These are phyloP conservation scores for Toxotes chatareus DNA, from an alignment of 2,113 vertebrate species.

Conservation along the genomic window DNA sequence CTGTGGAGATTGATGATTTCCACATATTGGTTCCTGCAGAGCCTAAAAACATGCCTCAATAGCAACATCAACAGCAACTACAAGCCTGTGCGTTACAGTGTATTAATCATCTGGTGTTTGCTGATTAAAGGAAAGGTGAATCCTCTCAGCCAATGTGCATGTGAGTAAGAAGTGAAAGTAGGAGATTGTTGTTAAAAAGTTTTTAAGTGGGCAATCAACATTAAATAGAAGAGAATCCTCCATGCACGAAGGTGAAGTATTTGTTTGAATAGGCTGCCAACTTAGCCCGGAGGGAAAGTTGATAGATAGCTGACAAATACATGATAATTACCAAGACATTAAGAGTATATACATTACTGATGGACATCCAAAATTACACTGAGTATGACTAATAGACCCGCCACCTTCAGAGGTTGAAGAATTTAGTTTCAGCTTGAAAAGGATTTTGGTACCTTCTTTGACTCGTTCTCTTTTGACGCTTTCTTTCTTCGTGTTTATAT, in stretches of 20 bases:
- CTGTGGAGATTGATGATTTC: constrained; percentile 32
- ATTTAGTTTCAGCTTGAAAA: constrained; percentile 54
- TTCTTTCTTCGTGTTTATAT: constrained; percentile 39
- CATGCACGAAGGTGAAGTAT: background rate
- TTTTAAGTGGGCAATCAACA: constrained; percentile 10
- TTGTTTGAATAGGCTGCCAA: constrained; percentile 53
- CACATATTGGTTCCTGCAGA: constrained; percentile 1
- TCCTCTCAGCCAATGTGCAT: background rate
- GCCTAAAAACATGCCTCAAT: background rate
- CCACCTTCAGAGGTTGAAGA: constrained; percentile 22
- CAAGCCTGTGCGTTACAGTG: background rate
- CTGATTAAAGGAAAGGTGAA: constrained; percentile 20
- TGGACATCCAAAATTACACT: constrained; percentile 11
- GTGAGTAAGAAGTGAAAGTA: background rate
- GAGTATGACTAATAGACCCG: constrained; percentile 9
- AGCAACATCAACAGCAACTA: background rate
- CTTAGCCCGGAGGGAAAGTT: constrained; percentile 43
- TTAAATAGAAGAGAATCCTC: constrained; percentile 5
- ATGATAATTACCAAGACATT: constrained; percentile 24
- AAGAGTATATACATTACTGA: constrained; percentile 21
- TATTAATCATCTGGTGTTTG: constrained; percentile 14
- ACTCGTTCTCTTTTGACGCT: background rate
- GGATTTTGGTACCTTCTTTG: background rate
- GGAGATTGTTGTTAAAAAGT: background rate
- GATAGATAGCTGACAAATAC: constrained; percentile 46